Percentiles rank a stretch among this genome's conserved stretches.
Conservation (phyloP, 2,797 vertebrate species). For the Eulemur rubriventer region DNA sequence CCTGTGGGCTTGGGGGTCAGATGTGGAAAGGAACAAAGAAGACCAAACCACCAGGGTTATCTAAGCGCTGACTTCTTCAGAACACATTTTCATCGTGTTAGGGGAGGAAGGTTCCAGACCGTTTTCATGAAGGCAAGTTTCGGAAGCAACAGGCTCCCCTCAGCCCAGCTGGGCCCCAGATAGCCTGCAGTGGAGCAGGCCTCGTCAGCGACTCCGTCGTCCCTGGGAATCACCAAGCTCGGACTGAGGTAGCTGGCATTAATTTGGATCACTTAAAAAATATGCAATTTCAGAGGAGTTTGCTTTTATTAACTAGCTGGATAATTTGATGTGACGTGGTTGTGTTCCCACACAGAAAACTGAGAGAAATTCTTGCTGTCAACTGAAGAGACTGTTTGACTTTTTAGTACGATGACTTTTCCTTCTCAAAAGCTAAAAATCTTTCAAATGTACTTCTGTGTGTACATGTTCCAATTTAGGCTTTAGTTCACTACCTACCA, state of each 20-base stretch:
- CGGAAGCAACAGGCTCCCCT: conserved; percentile 76
- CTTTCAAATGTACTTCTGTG: conserved; percentile 70
- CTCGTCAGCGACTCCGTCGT: conserved; percentile 64
- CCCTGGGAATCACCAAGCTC: conserved; percentile 77
- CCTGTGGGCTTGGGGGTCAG: not conserved
- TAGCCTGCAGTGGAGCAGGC: conserved; percentile 75
- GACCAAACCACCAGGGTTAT: not conserved
- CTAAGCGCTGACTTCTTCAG: conserved; percentile 59
- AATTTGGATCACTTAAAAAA: conserved; percentile 83
- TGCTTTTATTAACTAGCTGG: conserved; percentile 82
- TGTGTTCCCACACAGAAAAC: conserved; percentile 79
- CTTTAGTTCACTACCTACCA: conserved; percentile 74
- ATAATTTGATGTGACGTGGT: conserved; percentile 82
- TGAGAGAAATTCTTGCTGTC: conserved; percentile 75
- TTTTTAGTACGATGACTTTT: conserved; percentile 81
- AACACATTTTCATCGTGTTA: conserved; percentile 73
- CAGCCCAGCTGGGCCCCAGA: conserved; percentile 77
- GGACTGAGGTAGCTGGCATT: conserved; percentile 75
- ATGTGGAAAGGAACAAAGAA: not conserved
- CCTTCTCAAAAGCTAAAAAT: conserved; percentile 78
- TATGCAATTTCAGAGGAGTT: conserved; percentile 82
- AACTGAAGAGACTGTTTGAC: conserved; percentile 73
- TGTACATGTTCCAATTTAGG: conserved; percentile 68
- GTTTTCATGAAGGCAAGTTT: conserved; percentile 79
- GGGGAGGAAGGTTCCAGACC: conserved; percentile 70